Conservation (phyloP, 1,140 invertebrate species). For the Triops longicaudatus region DNA sequence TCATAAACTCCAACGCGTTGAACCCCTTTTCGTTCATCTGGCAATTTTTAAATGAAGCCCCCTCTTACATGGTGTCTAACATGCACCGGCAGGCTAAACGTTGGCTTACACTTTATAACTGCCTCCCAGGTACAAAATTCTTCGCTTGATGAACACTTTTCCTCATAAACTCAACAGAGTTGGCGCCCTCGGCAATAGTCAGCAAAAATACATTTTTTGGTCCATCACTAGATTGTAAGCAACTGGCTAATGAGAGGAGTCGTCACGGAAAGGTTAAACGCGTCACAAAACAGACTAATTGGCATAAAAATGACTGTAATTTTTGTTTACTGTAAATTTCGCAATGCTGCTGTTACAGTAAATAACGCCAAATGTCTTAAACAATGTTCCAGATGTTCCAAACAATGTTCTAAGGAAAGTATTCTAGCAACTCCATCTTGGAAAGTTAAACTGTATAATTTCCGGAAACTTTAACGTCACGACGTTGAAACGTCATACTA, state of each 20-base stretch:
- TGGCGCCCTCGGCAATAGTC: neutral
- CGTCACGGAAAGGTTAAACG: neutral
- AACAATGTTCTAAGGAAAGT: no score
- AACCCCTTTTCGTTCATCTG: neutral
- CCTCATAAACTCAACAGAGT: neutral
- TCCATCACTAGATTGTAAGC: neutral
- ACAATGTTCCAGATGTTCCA: no score
- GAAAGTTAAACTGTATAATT: neutral
- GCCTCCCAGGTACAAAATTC: constrained; percentile 1
- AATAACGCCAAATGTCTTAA: no score
- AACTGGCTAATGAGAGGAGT: neutral
- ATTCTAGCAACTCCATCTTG: neutral
- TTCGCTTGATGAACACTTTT: constrained; percentile 12
- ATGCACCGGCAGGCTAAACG: neutral
- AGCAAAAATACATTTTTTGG: neutral
- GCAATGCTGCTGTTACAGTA: no score
- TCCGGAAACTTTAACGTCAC: neutral
- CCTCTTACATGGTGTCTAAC: constrained; percentile 10
- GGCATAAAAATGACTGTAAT: neutral
- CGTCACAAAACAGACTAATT: neutral
- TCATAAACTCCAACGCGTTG: neutral
- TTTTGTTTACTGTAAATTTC: neutral
- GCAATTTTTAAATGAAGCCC: constrained; percentile 15
- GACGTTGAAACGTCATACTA: no score
- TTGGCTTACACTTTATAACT: neutral